Percentiles rank a stretch among this genome's conserved stretches.
Evolutionary conservation across 2,888 invertebrate species (phyloP).

Genomic region (Eristalinus aeneus): DNA sequence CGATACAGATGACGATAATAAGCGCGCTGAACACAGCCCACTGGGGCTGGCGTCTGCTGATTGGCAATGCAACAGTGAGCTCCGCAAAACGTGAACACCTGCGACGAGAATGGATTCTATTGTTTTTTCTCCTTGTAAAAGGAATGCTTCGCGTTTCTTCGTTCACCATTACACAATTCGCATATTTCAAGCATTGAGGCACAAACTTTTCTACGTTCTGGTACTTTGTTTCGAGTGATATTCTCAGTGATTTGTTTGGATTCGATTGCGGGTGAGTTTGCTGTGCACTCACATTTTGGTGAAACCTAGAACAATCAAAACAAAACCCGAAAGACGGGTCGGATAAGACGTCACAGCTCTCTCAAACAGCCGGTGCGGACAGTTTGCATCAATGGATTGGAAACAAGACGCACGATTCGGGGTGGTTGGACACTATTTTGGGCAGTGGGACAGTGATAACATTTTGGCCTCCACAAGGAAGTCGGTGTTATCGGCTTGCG

Average conservation of each 20-base stretch:
- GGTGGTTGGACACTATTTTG: constrained; percentile 28
- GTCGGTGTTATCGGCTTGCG: constrained; percentile 57
- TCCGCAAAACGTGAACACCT: constrained; percentile 45
- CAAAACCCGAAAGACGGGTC: not conserved
- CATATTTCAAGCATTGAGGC: constrained; percentile 52
- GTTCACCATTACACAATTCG: constrained; percentile 65
- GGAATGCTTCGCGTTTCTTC: constrained; percentile 62
- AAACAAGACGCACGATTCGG: not conserved
- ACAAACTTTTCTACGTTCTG: constrained; percentile 6
- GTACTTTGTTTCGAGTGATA: not conserved
- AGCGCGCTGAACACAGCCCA: constrained; percentile 47
- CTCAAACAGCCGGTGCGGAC: constrained; percentile 17
- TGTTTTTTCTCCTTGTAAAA: constrained; percentile 65
- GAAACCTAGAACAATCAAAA: constrained; percentile 47
- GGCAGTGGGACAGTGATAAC: constrained; percentile 71
- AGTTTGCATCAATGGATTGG: constrained; percentile 29
- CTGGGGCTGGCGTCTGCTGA: constrained; percentile 25
- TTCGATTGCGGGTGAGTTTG: not conserved
- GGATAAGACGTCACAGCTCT: no score
- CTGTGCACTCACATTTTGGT: constrained; percentile 54
- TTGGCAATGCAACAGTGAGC: constrained; percentile 31
- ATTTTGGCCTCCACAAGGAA: constrained; percentile 73
- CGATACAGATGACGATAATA: constrained; percentile 53
- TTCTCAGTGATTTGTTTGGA: not conserved
- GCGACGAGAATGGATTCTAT: constrained; percentile 25